Evolutionary conservation across 2,113 vertebrate species (phyloP), one percentile per base, ranked within the genome.

Genomic region (Myiopsitta monachus): DNA sequence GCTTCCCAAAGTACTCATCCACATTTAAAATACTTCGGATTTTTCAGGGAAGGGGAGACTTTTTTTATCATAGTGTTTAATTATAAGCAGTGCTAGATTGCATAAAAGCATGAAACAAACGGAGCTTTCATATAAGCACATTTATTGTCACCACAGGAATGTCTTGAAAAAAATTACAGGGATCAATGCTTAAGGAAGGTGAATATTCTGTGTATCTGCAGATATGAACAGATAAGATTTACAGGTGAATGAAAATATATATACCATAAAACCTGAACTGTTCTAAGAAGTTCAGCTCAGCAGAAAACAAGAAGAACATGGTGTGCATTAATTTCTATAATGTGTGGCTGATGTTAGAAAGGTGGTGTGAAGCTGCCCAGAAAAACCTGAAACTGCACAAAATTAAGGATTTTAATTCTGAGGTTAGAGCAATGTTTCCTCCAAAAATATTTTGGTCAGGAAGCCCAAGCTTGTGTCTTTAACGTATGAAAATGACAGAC

Each of bases 11-110:
- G 52, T 73, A 77, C 44, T 94, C 62, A 87, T 93, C 70, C 54
- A 67, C 59, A 31, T 27, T 94, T 91, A 54, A 93, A 97, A 93
- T 93, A 85, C 13, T 72, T 87, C 17, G 38, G 94, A 89, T 95
- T 94, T 96, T 93, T 95, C 54, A 91, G 21, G 22, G 36, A 36
- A 84, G 47, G 36, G 47, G 41, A 88, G n/a, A 23, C 12, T 47
- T 72, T 69, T 81, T 59, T n/a, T 16, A 46, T 83, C 17, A 9
- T 30, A 47, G 6, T 38, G 14, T 79, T 95, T 94, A 72, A 59
- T 93, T 95, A 64, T 83, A 47, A 49, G 24, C 23, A 36, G 19
- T 26, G 5, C 33, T 64, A 12, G 14, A 6, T 70, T 83, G 28
- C 68, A 64, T 33, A 57, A 85, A 92, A 54, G 18, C 6, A 5